These are phyloP conservation scores for Tricholauxania praeusta DNA, from an alignment of 2,888 invertebrate species.

Conservation along the genomic window DNA sequence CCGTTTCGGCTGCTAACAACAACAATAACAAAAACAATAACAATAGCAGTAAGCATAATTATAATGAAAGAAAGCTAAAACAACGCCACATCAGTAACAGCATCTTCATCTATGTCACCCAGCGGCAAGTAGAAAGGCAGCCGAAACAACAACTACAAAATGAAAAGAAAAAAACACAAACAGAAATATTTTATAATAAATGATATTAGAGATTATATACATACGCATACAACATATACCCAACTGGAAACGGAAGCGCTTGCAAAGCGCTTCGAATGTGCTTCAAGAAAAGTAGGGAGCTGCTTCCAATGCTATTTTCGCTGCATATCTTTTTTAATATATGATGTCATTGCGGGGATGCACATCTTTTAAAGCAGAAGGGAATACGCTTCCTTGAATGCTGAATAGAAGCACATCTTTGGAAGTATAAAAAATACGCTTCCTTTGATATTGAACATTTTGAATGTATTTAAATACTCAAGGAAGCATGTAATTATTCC, in stretches of 20 bases:
- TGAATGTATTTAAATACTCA: no score
- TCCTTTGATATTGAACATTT: no score
- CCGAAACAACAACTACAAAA: neutral
- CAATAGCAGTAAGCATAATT: neutral
- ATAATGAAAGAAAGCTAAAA: neutral
- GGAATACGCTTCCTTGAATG: no score
- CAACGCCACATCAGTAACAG: neutral
- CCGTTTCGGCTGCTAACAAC: constrained; percentile 27
- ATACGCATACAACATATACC: neutral
- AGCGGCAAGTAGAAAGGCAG: neutral
- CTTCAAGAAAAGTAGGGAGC: no score
- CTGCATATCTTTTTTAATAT: no score
- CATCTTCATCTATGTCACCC: neutral
- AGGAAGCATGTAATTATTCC: no score
- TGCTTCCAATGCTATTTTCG: no score
- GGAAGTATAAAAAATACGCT: no score
- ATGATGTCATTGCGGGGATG: no score
- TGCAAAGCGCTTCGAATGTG: no score
- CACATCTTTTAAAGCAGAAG: no score
- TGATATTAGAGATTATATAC: constrained; percentile 13
- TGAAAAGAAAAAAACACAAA: neutral
- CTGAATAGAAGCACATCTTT: no score
- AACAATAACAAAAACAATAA: constrained; percentile 15
- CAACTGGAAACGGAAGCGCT: neutral
- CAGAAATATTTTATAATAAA: constrained; percentile 23